Percentiles rank a stretch among this genome's conserved stretches.
Conservation (phyloP, 1,140 invertebrate species). For the Lepidotrigona ventralis region DNA sequence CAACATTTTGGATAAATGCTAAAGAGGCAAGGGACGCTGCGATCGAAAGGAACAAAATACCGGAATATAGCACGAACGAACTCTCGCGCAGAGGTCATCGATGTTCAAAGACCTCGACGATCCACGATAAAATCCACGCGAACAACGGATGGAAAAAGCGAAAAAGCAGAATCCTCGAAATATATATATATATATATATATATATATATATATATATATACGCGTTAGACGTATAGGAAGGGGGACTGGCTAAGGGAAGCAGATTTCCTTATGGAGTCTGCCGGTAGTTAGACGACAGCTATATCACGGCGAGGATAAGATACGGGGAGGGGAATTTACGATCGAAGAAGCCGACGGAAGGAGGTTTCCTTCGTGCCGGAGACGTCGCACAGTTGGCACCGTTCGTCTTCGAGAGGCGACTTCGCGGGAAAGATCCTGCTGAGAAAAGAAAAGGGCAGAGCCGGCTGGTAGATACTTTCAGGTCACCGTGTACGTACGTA, state of each 20-base stretch:
- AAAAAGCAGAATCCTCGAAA: neutral
- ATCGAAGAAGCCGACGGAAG: neutral
- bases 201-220: too few relatives aligned
- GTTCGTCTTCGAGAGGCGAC: neutral
- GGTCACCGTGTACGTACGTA: conserved; percentile 30
- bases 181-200: too few relatives aligned
- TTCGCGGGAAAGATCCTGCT: conserved; percentile 10
- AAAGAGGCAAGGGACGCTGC: too few relatives aligned
- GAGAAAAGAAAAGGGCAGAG: conserved; percentile 32
- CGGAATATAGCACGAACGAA: neutral
- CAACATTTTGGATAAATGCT: too few relatives aligned
- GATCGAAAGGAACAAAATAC: neutral
- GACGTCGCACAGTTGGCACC: conserved; percentile 42
- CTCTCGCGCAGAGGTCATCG: neutral
- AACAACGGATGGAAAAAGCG: neutral
- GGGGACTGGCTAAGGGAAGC: neutral
- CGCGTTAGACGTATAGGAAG: too few relatives aligned
- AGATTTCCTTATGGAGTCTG: conserved; percentile 27
- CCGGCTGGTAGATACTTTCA: conserved; percentile 34
- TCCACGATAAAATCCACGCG: neutral
- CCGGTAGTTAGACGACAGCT: conserved; percentile 9
- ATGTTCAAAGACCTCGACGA: neutral
- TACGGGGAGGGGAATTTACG: conserved; percentile 22
- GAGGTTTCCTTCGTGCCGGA: neutral
- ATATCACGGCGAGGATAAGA: conserved; percentile 9